These are phyloP conservation scores for Mesoligia furuncula DNA, from an alignment of 2,888 invertebrate genomes.

Conservation along the genomic window DNA sequence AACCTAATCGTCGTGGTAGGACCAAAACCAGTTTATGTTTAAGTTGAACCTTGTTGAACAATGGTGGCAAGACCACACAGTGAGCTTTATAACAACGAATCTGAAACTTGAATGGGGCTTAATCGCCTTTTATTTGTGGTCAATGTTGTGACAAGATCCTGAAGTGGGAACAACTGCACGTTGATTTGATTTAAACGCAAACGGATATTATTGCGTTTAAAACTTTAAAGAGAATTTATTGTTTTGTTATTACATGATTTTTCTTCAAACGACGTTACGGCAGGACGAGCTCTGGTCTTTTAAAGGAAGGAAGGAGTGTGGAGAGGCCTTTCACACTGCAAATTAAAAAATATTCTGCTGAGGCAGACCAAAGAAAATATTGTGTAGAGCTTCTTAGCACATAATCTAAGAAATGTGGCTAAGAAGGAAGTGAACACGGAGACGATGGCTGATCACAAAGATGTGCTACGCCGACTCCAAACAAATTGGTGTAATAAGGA, in stretches of 20 bases:
- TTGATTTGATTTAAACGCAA: constrained; percentile 38
- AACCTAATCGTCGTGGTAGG: constrained; percentile 18
- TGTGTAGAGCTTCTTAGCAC: not conserved
- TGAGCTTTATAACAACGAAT: constrained; percentile 60
- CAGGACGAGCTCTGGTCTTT: not conserved
- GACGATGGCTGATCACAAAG: not conserved
- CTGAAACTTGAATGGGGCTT: constrained; percentile 61
- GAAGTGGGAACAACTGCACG: constrained; percentile 40
- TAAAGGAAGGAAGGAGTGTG: not conserved
- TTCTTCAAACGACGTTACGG: not conserved
- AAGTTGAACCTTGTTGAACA: constrained; percentile 65
- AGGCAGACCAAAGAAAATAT: not conserved
- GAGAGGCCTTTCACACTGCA: not conserved
- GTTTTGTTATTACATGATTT: not conserved
- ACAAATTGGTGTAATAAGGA: constrained; percentile 31
- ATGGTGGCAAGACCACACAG: constrained; percentile 71
- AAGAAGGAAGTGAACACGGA: not conserved
- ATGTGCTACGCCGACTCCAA: not conserved
- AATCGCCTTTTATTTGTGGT: constrained; percentile 61
- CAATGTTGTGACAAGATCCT: constrained; percentile 57
- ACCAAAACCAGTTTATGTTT: constrained; percentile 40
- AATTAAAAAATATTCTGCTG: not conserved
- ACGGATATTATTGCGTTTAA: constrained; percentile 5
- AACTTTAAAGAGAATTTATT: not conserved
- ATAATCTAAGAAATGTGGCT: not conserved